Conservation (phyloP, 2,113 vertebrate genomes). For the Cettia cetti region DNA sequence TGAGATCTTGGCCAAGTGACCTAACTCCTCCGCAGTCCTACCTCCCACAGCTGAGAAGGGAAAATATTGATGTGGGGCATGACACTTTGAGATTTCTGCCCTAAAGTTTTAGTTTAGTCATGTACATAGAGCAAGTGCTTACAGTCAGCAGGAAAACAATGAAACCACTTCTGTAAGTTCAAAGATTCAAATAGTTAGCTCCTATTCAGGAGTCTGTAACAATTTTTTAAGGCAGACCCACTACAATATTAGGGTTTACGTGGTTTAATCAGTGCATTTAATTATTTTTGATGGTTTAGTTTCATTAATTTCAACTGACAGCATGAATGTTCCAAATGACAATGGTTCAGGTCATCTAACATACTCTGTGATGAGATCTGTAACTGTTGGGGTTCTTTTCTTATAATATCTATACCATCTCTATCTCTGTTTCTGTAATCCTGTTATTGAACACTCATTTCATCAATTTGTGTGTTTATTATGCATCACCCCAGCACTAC, state of each 20-base stretch:
- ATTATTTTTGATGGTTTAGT: neutral
- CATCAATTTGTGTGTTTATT: neutral
- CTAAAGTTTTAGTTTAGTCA: neutral
- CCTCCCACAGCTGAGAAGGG: neutral
- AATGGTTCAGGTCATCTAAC: neutral
- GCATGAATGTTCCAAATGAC: neutral
- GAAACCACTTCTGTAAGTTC: neutral
- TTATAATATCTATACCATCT: neutral
- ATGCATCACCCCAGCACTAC: neutral
- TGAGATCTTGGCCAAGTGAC: neutral
- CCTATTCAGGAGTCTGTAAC: neutral
- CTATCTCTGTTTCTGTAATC: neutral
- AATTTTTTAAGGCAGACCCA: neutral
- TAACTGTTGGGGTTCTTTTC: neutral
- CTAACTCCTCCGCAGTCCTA: neutral
- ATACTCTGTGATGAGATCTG: neutral
- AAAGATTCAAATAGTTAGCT: neutral
- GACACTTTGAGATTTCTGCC: neutral
- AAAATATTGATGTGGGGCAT: neutral
- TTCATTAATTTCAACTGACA: neutral
- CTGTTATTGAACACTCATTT: neutral
- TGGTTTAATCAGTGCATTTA: neutral
- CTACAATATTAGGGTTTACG: neutral
- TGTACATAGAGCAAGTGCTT: neutral
- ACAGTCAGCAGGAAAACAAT: neutral